Evolutionary conservation across 2,888 invertebrate species (phyloP), one percentile per base, ranked within the genome.

Genomic region (Spodoptera littoralis): DNA sequence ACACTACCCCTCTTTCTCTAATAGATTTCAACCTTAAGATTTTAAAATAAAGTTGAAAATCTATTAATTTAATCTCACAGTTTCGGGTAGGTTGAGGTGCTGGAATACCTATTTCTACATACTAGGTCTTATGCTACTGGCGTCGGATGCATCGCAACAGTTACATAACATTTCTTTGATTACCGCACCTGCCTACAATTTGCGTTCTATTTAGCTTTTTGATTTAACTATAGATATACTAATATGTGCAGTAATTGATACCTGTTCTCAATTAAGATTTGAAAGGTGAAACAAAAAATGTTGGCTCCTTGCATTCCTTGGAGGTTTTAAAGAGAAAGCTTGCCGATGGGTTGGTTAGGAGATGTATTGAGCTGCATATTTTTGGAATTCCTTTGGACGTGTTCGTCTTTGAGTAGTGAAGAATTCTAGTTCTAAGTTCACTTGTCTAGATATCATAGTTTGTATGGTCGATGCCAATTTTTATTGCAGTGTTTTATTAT

Each of bases 111-210:
- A 18, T 12, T n/a, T 41, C 2, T 22, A 27, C 9, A 24, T 49
- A 42, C n/a, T 45, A 41, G 12, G 24, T 68, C 1, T 56, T 53
- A 46, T 41, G 4, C 27, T 12, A 24, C 11, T 27, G 46, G 24
- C 42, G n/a, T 22, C 24, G 36, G 51, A 46, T 52, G 43, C 24
- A 13, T 46, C 52, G 53, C 18, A 36, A 54, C 2, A 27, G 45
- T 74, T 65, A 77, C 24, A 41, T 73, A 73, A 77, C 36, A 54
- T 24, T 9, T 44, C 56, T 53, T 53, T 13, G 48, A 69, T 51
- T 74, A 61, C 53, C 41, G 46, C 62, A 70, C 47, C 63, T 66
- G 59, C 44, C 52, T 22, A 49, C 50, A 60, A 73, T 70, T 70
- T 49, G 52, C 30, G 49, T 63, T 52, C 48, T 36, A 65, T 65